Percentiles rank a stretch among this genome's conserved stretches.
These are phyloP conservation scores for Centropyge bicolor DNA, from an alignment of 2,797 vertebrate genomes.

Conservation along the genomic window DNA sequence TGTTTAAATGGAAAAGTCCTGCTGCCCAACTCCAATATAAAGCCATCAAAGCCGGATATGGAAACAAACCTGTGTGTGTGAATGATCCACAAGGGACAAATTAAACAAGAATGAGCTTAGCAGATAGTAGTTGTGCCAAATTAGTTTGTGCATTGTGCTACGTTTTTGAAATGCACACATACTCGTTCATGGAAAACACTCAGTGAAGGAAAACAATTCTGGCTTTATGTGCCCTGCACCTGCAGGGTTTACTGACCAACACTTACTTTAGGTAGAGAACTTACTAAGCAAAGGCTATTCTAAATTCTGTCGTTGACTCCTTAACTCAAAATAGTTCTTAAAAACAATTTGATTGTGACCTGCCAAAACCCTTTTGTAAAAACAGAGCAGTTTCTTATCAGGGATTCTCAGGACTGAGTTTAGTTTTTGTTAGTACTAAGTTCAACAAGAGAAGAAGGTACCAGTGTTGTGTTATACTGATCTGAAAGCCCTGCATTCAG, in stretches of 20 bases:
- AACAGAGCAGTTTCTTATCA: not conserved
- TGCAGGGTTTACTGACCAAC: not conserved
- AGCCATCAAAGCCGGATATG: not conserved
- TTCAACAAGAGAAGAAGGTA: not conserved
- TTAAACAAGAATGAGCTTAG: not conserved
- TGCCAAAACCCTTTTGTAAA: not conserved
- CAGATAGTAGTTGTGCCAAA: not conserved
- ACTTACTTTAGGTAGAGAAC: not conserved
- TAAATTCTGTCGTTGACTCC: no score
- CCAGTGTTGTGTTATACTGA: not conserved
- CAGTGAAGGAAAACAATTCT: not conserved
- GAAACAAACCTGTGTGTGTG: not conserved
- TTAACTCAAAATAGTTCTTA: no score
- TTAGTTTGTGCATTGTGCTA: not conserved
- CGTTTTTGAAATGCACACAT: not conserved
- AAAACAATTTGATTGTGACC: not conserved
- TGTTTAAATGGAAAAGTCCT: not conserved
- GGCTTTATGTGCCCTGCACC: not conserved
- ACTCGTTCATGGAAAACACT: not conserved
- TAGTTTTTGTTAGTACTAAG: constrained; percentile 9
- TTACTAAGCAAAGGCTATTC: not conserved
- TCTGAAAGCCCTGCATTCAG: not conserved
- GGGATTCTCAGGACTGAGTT: not conserved
- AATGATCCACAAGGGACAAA: not conserved
- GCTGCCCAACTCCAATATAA: not conserved